phyloP scores from a whole-genome alignment of 2,113 vertebrate genomes.

The Callospermophilus lateralis region DNA sequence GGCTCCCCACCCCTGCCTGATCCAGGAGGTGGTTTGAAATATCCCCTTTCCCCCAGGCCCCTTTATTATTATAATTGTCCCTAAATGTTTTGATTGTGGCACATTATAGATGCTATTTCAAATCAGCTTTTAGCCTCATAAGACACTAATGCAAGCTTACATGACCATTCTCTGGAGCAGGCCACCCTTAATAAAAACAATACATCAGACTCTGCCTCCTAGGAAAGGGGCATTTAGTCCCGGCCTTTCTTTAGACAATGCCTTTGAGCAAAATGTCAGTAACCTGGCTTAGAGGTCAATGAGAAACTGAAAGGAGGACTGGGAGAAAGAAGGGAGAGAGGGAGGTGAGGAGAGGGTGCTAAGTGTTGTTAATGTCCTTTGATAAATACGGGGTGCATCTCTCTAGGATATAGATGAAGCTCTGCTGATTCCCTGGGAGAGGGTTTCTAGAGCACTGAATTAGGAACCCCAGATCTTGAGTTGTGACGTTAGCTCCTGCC shows the following conservation, averaged over 20 bases:
- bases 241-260: neutral
- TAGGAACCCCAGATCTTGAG: neutral
- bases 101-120: conserved; percentile 67
- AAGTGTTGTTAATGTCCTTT: neutral
- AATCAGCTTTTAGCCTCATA: conserved; percentile 51
- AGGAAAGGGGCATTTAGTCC: conserved; percentile 4
- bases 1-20: neutral
- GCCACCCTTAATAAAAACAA: conserved; percentile 77
- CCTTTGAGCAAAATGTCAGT: neutral
- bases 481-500: neutral
- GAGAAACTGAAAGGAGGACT: too few species aligned
- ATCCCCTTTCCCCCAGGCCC: neutral
- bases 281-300: neutral
- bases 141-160: conserved; percentile 28
- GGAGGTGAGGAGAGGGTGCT: neutral
- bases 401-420: neutral
- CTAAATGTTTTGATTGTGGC: conserved; percentile 63
- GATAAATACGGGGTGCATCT: neutral
- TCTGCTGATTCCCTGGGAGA: rapidly evolving
- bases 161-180: conserved; percentile 38
- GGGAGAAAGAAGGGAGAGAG: rapidly evolving
- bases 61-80: conserved; percentile 55
- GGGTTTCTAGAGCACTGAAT: neutral
- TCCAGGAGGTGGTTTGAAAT: neutral
- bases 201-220: conserved; percentile 60